Evolutionary conservation across 92 coral and sea anemone species (phyloP).

Genomic region (Porites divaricata): DNA sequence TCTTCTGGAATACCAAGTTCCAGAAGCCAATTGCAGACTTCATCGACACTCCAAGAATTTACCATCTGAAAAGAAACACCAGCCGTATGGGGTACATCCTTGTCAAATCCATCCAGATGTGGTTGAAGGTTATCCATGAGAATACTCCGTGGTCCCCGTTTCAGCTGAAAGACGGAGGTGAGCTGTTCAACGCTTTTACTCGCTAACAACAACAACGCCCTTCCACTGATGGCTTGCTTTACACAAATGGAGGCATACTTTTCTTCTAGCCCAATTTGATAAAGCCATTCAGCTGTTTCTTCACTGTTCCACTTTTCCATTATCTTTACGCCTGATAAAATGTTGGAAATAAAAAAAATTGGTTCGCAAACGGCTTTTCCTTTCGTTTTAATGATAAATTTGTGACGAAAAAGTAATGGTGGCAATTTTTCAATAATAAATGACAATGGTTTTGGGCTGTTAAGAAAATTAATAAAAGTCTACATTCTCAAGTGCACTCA

Average conservation of each 20-base stretch:
- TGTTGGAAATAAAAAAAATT: neutral
- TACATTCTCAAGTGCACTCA: no score
- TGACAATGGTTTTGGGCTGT: no score
- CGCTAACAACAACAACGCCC: constrained; percentile 4
- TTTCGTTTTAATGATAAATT: no score
- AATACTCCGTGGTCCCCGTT: constrained; percentile 5
- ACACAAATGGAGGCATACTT: constrained; percentile 8
- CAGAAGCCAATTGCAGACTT: constrained; percentile 42
- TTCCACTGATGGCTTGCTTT: constrained; percentile 1
- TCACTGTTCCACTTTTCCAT: constrained; percentile 17
- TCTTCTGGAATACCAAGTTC: constrained; percentile 30
- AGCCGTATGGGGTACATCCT: neutral
- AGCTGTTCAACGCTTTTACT: neutral
- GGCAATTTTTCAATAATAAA: no score
- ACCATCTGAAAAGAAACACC: neutral
- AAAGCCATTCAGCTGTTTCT: neutral
- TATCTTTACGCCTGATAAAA: neutral
- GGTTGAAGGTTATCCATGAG: constrained; percentile 7
- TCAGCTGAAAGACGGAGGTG: neutral
- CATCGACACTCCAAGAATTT: neutral
- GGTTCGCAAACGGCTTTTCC: neutral
- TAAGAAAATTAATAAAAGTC: no score
- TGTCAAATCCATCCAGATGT: constrained; percentile 9
- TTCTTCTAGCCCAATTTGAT: neutral
- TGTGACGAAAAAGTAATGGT: no score